Conservation (phyloP, 2,888 invertebrate species). For the Dioctria linearis region DNA sequence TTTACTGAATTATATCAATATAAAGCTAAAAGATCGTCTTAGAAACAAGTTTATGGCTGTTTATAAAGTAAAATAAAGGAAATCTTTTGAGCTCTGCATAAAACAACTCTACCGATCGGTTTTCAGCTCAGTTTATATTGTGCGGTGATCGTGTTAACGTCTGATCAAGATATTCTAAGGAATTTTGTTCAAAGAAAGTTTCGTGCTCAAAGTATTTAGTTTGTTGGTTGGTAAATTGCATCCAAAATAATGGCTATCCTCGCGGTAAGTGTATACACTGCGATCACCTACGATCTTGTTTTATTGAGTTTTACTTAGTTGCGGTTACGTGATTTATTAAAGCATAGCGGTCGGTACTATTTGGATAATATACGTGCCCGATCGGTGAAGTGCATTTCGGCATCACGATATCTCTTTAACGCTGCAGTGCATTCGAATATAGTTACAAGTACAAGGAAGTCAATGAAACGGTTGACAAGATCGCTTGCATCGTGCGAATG, state of each 20-base stretch:
- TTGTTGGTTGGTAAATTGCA: not conserved
- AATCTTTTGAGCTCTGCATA: slow-evolving; percentile 9
- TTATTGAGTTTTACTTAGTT: not conserved
- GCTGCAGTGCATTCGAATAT: no score
- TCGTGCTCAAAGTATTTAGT: not conserved
- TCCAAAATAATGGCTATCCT: slow-evolving; percentile 34
- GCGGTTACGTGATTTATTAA: not conserved
- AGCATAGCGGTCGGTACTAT: no score
- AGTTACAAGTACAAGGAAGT: no score
- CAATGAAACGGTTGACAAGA: no score
- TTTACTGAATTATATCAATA: not conserved
- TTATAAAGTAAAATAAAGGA: not conserved
- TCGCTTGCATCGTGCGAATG: no score
- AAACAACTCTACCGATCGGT: slow-evolving; percentile 22
- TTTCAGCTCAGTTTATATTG: slow-evolving; percentile 24
- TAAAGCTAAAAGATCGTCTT: not conserved
- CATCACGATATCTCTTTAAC: no score
- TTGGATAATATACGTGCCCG: no score
- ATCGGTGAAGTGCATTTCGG: no score
- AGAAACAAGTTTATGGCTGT: not conserved
- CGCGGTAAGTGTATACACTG: slow-evolving; percentile 40
- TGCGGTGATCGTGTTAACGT: slow-evolving; percentile 19
- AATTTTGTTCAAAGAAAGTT: not conserved
- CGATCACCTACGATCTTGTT: not conserved
- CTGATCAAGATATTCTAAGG: not conserved